Evolutionary conservation across 2,113 vertebrate species (phyloP).

Genomic region (Prionailurus viverrinus): DNA sequence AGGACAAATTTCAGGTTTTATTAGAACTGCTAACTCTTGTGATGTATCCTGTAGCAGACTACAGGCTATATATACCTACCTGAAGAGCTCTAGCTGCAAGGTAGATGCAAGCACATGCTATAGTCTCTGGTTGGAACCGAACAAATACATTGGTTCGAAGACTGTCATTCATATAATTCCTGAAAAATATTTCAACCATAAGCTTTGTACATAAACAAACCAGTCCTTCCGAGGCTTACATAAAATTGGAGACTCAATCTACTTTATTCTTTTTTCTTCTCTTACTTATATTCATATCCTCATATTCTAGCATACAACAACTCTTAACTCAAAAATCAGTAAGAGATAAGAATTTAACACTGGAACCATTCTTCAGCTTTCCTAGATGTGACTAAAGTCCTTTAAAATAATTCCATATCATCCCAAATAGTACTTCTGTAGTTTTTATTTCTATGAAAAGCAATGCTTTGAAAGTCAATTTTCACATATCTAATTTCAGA

Average conservation of each 20-base stretch:
- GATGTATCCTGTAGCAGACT: neutral
- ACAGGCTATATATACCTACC: constrained; percentile 83
- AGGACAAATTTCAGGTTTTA: neutral
- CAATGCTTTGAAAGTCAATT: constrained; percentile 76
- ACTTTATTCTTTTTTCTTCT: constrained; percentile 96
- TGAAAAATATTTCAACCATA: constrained; percentile 83
- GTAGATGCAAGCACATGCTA: constrained; percentile 99
- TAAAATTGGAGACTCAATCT: constrained; percentile 93
- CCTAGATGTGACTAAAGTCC: neutral
- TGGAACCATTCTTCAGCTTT: constrained; percentile 59
- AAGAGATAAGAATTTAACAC: constrained; percentile 51
- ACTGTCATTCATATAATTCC: constrained; percentile 99
- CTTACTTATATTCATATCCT: constrained; percentile 66
- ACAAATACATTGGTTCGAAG: constrained; percentile 98
- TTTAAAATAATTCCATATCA: constrained; percentile 24
- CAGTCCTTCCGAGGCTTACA: constrained; percentile 16
- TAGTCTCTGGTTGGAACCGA: constrained; percentile 98
- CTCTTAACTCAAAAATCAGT: constrained; percentile 44
- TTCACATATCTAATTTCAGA: constrained; percentile 75
- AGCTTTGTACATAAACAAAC: neutral
- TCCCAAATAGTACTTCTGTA: constrained; percentile 27
- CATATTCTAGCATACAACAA: constrained; percentile 57
- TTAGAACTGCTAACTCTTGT: neutral
- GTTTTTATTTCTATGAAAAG: constrained; percentile 34
- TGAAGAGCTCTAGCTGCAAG: constrained; percentile 97